Conservation (phyloP, 2,797 vertebrate species). For the Chrosomus eos region DNA sequence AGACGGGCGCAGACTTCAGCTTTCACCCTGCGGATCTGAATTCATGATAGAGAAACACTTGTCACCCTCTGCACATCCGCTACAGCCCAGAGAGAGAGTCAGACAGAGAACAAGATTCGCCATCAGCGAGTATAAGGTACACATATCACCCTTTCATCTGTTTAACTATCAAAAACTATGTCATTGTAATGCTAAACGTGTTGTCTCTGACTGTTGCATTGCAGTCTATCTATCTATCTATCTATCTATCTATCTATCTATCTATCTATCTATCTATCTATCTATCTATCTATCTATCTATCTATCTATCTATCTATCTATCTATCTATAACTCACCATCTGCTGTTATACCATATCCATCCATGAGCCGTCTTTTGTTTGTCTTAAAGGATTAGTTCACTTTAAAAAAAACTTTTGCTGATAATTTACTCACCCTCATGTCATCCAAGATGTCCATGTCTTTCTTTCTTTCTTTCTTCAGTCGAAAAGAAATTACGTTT, state of each 20-base stretch:
- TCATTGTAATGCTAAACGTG: background rate
- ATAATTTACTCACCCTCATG: too few species aligned
- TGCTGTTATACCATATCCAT: background rate
- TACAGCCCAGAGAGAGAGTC: conserved; percentile 71
- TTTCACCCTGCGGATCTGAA: conserved; percentile 88
- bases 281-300: background rate
- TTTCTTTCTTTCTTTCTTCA: too few species aligned
- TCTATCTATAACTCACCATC: background rate
- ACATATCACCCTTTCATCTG: background rate
- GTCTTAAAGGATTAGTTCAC: too few species aligned
- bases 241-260: background rate
- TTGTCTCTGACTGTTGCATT: background rate
- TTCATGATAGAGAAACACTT: conserved; percentile 77
- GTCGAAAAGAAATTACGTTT: too few species aligned
- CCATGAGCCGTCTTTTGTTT: too few species aligned
- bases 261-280: too few species aligned
- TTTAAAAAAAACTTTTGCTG: too few species aligned
- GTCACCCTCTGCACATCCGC: conserved; percentile 70
- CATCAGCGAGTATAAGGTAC: conserved; percentile 82
- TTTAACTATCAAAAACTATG: background rate
- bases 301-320: background rate
- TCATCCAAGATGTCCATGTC: too few species aligned
- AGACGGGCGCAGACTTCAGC: conserved; percentile 76
- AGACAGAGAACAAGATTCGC: conserved; percentile 85
- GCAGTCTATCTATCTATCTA: background rate